Base-by-base conservation (phyloP, 1,140 invertebrate species). In the Drosophila arawakana region DNA sequence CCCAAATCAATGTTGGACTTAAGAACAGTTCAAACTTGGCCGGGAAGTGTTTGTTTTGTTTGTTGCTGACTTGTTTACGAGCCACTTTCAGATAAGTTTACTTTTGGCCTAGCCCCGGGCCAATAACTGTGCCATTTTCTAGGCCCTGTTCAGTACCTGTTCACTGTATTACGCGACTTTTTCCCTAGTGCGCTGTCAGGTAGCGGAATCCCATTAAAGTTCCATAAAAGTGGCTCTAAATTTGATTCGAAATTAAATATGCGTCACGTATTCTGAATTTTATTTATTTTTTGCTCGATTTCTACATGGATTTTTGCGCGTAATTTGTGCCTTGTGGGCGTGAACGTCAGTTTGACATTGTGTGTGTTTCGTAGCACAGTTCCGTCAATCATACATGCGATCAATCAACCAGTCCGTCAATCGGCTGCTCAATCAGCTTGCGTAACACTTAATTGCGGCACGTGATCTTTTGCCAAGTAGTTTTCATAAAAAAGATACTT, bases 361-460 rank as follows among this genome's bases (percentile, higher is more conserved):
- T 61, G 30, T 30, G 25, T 30, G 25, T 30, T 54, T 37, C 55
- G 39, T 88, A 88, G 83, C 83, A 88, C 83, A 88, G 80, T 82
- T 86, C 83, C 83, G 83, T 86, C 83, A 86, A 88, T 85, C 78
- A 85, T 70, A 54, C 39, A 55, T 69, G 73, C 73, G 47, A 61
- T 59, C 52, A 21, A 25, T 68, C 49, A 21, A 21, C 9, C 39
- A 52, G 9, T 44, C 50, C 37, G 44, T 49, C 54, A 49, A 15
- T 35, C 57, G 13, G 25, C 35, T 49, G 15, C 2, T 52, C 47
- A 67, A 47, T 82, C 54, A 58, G 54, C 66, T 86, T 85, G 72
- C 72, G 66, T 58, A 86, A 86, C 30, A 47, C 30, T 60, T 62
- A 62, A 70, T 37, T 44, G 21, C n/a, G 44, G 81, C 81, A 86